Evolutionary conservation across 2,113 vertebrate species (phyloP), one percentile per base, ranked within the genome.

Genomic region (Trichechus manatus): DNA sequence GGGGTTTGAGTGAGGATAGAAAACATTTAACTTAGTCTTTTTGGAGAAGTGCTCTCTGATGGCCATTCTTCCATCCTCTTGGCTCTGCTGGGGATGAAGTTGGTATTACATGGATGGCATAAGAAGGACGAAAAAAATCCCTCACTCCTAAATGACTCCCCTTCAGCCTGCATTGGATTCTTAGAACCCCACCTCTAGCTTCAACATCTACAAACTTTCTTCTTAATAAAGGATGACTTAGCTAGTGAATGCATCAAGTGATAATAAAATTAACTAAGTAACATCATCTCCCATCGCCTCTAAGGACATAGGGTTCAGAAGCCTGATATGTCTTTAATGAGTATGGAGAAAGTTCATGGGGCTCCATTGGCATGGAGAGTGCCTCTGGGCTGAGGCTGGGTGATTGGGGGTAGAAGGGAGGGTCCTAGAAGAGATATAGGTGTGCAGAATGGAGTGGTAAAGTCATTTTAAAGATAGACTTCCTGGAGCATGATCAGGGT

Each of bases 21-120:
- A 33, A 96, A 64, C 93, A 78, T 14, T 63, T 83, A 91, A 23
- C 36, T 25, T 74, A 29, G 20, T 53, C 85, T 68, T 95, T 93
- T 27, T 7, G 10, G 80, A 87, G 75, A 61, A 70, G 20, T 42
- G 6, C 36, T 87, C 53, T 56, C 70, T 0, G 0, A 44, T 81
- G 75, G 13, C 64, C 82, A 72, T 64, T n/a, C 11, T 4, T 13
- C 23, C 47, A 11, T 42, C 6, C 42, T 93, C 36, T 22, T 20
- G 33, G 36, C 31, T 83, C 89, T 80, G 8, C 42, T 87, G 29
- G 14, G 29, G 9, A 27, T 44, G 8, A 64, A 64, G 20, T 61
- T 87, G 83, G 56, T 94, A 22, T 29, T 59, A 27, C 19, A 27
- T 2, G 9, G 31, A 31, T 72, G 50, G 42, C 17, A 47, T n/a